Evolutionary conservation across 2,888 invertebrate species (phyloP), one percentile per base, ranked within the genome.

Genomic region (Lasius fuliginosus): DNA sequence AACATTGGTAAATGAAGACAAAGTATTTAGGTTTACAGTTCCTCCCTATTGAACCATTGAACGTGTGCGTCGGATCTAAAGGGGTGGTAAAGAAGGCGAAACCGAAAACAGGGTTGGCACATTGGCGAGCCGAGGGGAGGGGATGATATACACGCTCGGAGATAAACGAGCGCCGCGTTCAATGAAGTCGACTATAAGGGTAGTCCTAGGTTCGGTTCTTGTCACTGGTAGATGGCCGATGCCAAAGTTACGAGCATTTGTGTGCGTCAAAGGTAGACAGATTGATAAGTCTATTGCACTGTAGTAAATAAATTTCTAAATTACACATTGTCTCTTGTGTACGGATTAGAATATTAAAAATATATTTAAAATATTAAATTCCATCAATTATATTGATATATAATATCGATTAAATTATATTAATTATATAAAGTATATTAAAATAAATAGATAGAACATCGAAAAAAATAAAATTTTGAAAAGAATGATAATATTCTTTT

Each of bases 181-280:
- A 92, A 93, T 92, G 93, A 92, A 92, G 93, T 92, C 91, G 91
- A 90, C 92, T 90, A 87, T 88, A 90, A 90, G 92, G 92, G 91
- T 90, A 91, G 88, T 88, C 85, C 87, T 87, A 88, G 89, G 89
- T 92, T 90, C 88, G 87, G 83, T 88, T 87, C 87, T 84, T 77
- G 81, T 77, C 65, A 68, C 71, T 82, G 84, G 84, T 81, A 65
- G 85, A 67, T 74, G 84, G 81, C 85, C 65, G 83, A 71, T 86
- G 85, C 49, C 49, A 49, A n/a, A 85, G 89, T 77, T 84, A 71
- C 67, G 67, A 84, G 85, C 75, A 69, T 77, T 49, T 87, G 90
- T 88, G 82, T 79, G 87, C 83, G 87, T 86, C 86, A 87, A 89
- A 89, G 89, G 84, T 86, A 89, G 86, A 83, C 89, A 90, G 89